Conservation (phyloP, 2,888 invertebrate species). For the Tetragonula carbonaria region DNA sequence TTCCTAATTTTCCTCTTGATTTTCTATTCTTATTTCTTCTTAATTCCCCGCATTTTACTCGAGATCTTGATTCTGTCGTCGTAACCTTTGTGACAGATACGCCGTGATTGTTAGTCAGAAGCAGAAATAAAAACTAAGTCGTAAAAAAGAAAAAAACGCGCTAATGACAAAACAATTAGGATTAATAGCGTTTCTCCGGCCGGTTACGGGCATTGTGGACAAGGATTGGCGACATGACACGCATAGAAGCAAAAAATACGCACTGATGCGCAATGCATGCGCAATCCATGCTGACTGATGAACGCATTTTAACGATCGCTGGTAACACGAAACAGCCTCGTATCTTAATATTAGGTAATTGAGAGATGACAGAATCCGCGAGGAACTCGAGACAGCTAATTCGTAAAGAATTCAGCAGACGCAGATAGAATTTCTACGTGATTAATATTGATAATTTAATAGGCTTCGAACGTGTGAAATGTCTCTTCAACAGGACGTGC, state of each 20-base stretch:
- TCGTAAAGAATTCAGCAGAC: not conserved
- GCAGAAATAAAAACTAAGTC: no score
- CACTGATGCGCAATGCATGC: not conserved
- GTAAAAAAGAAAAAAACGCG: not conserved
- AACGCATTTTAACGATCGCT: not conserved
- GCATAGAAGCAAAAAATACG: not conserved
- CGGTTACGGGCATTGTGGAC: not conserved
- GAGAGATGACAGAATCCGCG: not conserved
- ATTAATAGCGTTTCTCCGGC: slow-evolving; percentile 17
- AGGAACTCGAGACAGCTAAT: not conserved
- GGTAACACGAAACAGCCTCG: not conserved
- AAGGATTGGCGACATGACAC: slow-evolving; percentile 3
- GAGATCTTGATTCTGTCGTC: not conserved
- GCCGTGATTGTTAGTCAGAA: not conserved
- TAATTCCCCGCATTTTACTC: not conserved
- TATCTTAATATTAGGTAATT: not conserved
- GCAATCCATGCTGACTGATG: not conserved
- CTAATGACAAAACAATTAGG: not conserved
- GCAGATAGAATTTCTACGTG: not conserved
- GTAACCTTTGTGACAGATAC: not conserved
- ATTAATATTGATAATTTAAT: not conserved
- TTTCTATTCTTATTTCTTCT: no score
- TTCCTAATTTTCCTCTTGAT: not conserved
- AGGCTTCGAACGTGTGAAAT: no score
- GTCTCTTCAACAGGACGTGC: no score